A percentile compares a stretch with the other conserved stretches of the same genome.
Evolutionary conservation across 2,113 vertebrate species (phyloP).

Genomic region (Psammodynastes pulverulentus): DNA sequence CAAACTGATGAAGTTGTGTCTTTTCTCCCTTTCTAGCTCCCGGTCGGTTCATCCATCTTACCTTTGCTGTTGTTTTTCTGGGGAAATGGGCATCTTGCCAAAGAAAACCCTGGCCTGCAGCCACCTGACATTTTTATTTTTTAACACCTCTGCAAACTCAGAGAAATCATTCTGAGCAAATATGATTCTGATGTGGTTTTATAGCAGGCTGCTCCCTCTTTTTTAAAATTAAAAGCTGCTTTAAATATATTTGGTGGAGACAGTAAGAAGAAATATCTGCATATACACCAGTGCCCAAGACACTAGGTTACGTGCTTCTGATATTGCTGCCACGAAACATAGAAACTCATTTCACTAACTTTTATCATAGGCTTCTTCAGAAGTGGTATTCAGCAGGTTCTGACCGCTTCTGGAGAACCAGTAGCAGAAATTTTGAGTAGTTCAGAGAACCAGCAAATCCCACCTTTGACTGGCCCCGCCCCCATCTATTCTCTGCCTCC

Average conservation of each 20-base stretch:
- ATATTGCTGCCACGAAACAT: not conserved
- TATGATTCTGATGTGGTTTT: not conserved
- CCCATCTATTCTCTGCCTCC: too few species aligned
- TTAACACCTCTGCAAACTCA: not conserved
- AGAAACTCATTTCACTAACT: not conserved
- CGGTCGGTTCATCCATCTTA: not conserved
- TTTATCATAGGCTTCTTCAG: not conserved
- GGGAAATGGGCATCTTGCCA: not conserved
- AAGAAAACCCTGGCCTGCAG: not conserved
- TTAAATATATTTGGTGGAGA: not conserved
- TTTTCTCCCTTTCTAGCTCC: not conserved
- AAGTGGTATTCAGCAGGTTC: too few species aligned
- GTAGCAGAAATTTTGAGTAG: too few species aligned
- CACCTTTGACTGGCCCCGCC: too few species aligned
- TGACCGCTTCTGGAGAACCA: too few species aligned
- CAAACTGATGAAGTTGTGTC: not conserved
- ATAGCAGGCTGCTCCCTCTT: not conserved
- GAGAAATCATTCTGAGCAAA: not conserved
- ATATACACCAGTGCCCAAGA: not conserved
- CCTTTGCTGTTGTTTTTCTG: not conserved
- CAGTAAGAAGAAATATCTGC: not conserved
- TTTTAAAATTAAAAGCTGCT: not conserved
- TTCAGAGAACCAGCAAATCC: too few species aligned
- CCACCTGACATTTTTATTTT: not conserved
- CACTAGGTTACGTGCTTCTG: not conserved